Base-by-base conservation (phyloP, 2,797 vertebrate species). In the Cryptoprocta ferox region DNA sequence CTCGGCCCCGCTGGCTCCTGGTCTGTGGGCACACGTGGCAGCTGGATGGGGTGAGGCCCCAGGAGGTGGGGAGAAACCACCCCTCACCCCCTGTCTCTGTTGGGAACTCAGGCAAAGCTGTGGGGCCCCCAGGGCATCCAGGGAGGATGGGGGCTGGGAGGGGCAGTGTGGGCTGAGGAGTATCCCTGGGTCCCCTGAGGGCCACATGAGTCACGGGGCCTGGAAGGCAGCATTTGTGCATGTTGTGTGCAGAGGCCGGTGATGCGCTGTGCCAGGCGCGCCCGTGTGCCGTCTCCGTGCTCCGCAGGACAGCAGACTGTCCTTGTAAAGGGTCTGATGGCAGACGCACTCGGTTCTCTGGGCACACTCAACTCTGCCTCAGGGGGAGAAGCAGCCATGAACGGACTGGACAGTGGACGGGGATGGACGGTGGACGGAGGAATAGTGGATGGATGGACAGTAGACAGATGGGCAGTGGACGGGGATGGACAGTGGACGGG, bases 251-350 rank as follows among this genome's bases (percentile, higher is more conserved):
- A 11, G 39, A 75, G 71, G 26, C 28, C 26, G 4, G 15, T 1
- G 71, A 18, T 6, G 71, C 4, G 71, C 26, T 26, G 2, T 42
- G 70, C 8, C 14, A 37, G 39, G 71, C 6, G 24, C 6, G 6
- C 6, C 70, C 0, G 37, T 2, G 3, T 2, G 26, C 5, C 0
- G 0, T 45, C 14, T 75, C 26, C 1, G 14, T 1, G 26, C 71
- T 10, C 56, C 8, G 56, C 56, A 6, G 37, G 66, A 6, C 4
- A 3, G 13, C 8, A 30, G 4, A 9, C n/a, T 1, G 9, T 11
- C 53, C 1, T 12, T 28, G 70, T 28, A 15, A n/a, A 15, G 24
- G 53, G 26, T 24, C 66, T 42, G n/a, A 26, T 15, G 65, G 18
- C 21, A 2, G 48, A 13, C 0, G 19, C 21, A 21, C 11, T 12